These are phyloP conservation scores for Yponomeuta malinellus DNA, from an alignment of 2,888 invertebrate genomes.

Conservation along the genomic window DNA sequence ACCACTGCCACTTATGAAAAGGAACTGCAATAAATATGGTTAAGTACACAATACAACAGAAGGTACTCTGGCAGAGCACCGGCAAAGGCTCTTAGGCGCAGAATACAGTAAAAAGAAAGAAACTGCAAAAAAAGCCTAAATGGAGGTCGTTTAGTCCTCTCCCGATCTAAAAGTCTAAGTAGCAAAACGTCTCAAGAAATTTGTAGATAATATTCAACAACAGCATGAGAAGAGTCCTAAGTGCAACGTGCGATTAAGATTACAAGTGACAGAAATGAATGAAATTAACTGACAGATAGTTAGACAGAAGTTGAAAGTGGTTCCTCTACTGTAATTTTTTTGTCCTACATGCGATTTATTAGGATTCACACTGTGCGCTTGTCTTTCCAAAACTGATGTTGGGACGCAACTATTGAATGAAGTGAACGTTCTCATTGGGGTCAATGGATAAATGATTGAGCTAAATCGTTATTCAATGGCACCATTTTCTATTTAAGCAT, in stretches of 20 bases:
- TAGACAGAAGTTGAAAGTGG: background rate
- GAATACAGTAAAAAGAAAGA: too few relatives aligned
- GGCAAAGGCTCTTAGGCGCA: background rate
- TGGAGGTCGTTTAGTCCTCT: too few relatives aligned
- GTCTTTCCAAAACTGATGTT: slow-evolving; percentile 21
- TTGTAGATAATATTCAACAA: too few relatives aligned
- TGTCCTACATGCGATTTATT: slow-evolving; percentile 31
- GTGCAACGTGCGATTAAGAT: too few relatives aligned
- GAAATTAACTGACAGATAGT: too few relatives aligned
- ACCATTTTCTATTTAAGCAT: background rate
- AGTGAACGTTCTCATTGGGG: slow-evolving; percentile 25
- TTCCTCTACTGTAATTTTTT: background rate
- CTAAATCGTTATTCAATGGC: slow-evolving; percentile 22
- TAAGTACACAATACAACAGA: background rate
- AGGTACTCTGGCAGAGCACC: background rate
- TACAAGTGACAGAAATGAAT: too few relatives aligned
- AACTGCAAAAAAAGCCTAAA: too few relatives aligned
- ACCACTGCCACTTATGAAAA: slow-evolving; percentile 33
- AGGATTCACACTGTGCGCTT: slow-evolving; percentile 45
- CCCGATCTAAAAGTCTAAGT: too few relatives aligned
- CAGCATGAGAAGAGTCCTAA: too few relatives aligned
- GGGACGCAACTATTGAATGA: slow-evolving; percentile 2
- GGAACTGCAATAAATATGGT: slow-evolving; percentile 31
- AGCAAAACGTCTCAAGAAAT: too few relatives aligned
- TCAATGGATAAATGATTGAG: slow-evolving; percentile 59